These are phyloP conservation scores for Tetropium fuscum DNA, from an alignment of 2,888 invertebrate species.

Conservation along the genomic window DNA sequence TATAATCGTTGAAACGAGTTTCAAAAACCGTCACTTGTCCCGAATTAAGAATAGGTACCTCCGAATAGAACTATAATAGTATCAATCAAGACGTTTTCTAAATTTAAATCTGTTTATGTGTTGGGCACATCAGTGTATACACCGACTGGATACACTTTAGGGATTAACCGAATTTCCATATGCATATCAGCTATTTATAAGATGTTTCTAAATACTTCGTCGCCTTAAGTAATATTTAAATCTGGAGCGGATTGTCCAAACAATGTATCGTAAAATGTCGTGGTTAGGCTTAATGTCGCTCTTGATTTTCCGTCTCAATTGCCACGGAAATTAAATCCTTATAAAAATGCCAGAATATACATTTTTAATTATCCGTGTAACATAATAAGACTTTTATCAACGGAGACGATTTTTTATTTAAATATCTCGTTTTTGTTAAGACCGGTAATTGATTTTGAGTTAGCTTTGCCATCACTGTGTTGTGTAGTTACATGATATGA, in stretches of 20 bases:
- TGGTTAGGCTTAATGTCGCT: constrained; percentile 43
- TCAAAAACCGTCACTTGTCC: no score
- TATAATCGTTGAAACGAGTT: no score
- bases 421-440: constrained; percentile 1
- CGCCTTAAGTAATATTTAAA: constrained; percentile 25
- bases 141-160: constrained; percentile 12
- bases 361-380: constrained; percentile 27
- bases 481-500: no score
- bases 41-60: no score
- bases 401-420: constrained; percentile 9
- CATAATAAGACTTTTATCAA: constrained; percentile 15
- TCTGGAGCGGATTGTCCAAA: constrained; percentile 22
- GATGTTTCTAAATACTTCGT: constrained; percentile 29
- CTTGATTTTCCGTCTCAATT: constrained; percentile 40
- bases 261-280: constrained; percentile 39
- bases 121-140: constrained; percentile 6
- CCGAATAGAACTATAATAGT: constrained; percentile 1
- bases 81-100: constrained; percentile 4
- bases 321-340: constrained; percentile 39
- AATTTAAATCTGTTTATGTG: constrained; percentile 7
- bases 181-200: constrained; percentile 21
- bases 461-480: no score
- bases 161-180: constrained; percentile 25
- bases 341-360: constrained; percentile 32
- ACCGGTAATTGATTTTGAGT: constrained; percentile 6